phyloP scores from a whole-genome alignment of 2,888 invertebrate species.

The Gonocerus acuteangulatus region DNA sequence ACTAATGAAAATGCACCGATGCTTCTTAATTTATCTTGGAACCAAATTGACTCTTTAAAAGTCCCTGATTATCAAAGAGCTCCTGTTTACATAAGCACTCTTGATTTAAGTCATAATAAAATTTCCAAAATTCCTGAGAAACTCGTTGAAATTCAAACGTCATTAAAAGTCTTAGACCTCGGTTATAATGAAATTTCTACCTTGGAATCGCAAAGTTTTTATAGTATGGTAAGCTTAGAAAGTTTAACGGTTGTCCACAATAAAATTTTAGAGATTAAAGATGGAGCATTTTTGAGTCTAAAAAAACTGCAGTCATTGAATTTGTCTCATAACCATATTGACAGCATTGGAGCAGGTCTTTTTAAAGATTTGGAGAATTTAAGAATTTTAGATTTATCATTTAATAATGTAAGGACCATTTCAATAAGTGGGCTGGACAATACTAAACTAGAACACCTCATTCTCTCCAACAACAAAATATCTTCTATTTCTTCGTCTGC shows the following conservation, averaged over 20 bases:
- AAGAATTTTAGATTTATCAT: constrained; percentile 62
- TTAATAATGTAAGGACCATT: constrained; percentile 63
- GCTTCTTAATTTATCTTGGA: constrained; percentile 67
- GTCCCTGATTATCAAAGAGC: constrained; percentile 36
- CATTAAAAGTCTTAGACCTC: constrained; percentile 60
- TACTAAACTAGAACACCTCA: constrained; percentile 69
- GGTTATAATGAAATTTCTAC: constrained; percentile 64
- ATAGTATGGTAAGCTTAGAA: constrained; percentile 61
- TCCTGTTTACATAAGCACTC: constrained; percentile 54
- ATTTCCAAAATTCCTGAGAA: constrained; percentile 55
- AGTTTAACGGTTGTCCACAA: constrained; percentile 67
- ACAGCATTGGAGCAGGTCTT: constrained; percentile 68
- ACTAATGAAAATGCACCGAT: constrained; percentile 59
- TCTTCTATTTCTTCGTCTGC: constrained; percentile 68
- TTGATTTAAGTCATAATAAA: constrained; percentile 64
- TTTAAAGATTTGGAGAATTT: constrained; percentile 68
- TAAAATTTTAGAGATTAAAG: constrained; percentile 60
- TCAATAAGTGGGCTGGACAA: constrained; percentile 72
- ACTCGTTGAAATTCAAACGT: constrained; percentile 55
- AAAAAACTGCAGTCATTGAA: constrained; percentile 69
- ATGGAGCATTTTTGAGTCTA: constrained; percentile 68
- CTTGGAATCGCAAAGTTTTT: constrained; percentile 66
- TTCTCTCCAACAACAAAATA: constrained; percentile 69
- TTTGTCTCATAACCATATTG: constrained; percentile 65
- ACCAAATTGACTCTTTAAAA: constrained; percentile 49